A percentile compares a stretch with the other conserved stretches of the same genome.
These are phyloP conservation scores for Potamarius usumacintae DNA, from an alignment of 2,113 vertebrate genomes.

Conservation along the genomic window DNA sequence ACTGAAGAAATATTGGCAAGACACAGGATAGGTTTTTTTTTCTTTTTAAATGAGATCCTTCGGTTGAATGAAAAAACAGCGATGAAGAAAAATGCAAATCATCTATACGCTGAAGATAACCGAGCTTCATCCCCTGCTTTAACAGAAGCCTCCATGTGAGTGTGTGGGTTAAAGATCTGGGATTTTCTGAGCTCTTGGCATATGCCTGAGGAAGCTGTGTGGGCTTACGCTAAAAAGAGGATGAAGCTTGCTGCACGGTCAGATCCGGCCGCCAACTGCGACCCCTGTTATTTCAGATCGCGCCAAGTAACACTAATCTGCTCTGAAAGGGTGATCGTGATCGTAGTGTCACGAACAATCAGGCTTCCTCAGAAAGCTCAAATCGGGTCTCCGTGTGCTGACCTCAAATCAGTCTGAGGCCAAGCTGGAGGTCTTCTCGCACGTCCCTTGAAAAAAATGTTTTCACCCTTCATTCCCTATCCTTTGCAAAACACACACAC, in stretches of 20 bases:
- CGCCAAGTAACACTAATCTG: background rate
- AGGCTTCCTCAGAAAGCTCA: background rate
- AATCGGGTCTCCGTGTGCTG: background rate
- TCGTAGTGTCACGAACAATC: background rate
- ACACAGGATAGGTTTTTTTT: background rate
- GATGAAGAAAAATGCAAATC: background rate
- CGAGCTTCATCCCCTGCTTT: background rate
- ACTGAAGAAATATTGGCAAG: background rate
- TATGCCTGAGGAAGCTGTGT: slow-evolving; percentile 30
- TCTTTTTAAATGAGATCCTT: too few relatives aligned
- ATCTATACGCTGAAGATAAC: background rate
- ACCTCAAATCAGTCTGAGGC: background rate
- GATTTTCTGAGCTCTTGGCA: slow-evolving; percentile 44
- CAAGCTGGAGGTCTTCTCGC: too few relatives aligned
- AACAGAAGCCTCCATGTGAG: slow-evolving; percentile 29
- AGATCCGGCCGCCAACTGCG: background rate
- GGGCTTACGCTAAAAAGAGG: slow-evolving; percentile 47
- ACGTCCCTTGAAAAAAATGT: background rate
- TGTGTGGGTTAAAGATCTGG: slow-evolving; percentile 25
- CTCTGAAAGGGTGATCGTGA: background rate
- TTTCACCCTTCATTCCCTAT: background rate
- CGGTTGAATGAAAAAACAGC: too few relatives aligned
- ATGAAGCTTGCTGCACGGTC: slow-evolving; percentile 16
- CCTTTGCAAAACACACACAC: background rate
- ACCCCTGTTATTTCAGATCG: background rate